Conservation (phyloP, 2,113 vertebrate genomes). For the Deroptyus accipitrinus region DNA sequence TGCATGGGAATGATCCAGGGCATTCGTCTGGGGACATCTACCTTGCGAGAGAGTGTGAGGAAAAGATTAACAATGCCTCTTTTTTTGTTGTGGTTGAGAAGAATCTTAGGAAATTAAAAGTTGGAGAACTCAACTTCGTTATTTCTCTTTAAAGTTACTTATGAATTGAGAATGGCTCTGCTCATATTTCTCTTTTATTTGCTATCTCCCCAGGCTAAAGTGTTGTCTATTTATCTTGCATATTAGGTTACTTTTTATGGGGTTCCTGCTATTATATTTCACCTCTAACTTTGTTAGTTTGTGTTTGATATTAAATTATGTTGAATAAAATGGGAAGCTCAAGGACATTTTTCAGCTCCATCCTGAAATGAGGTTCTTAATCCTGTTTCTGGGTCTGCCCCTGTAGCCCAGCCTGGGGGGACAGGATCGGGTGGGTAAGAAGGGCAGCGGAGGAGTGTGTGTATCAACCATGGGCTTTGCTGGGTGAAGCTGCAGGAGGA, state of each 20-base stretch:
- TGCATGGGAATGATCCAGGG: not conserved
- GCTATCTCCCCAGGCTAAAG: conserved; percentile 68
- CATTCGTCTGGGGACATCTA: not conserved
- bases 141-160: conserved; percentile 76
- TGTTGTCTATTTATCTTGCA: conserved; percentile 65
- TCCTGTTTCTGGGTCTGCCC: conserved; percentile 22
- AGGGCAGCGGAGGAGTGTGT: not conserved
- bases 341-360: conserved; percentile 60
- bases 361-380: conserved; percentile 42
- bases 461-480: not conserved
- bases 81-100: not conserved
- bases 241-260: conserved; percentile 68
- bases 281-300: conserved; percentile 73
- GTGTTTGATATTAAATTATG: conserved; percentile 73
- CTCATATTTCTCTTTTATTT: conserved; percentile 71
- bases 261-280: conserved; percentile 66
- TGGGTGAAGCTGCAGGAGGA: not conserved
- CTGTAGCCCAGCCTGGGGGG: not conserved
- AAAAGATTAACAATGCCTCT: not conserved
- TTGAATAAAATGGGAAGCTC: conserved; percentile 58
- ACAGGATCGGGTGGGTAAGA: not conserved
- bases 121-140: conserved; percentile 65
- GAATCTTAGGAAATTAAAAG: conserved; percentile 61
- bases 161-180: conserved; percentile 51
- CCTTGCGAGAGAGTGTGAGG: not conserved